phyloP scores from a whole-genome alignment of 2,113 vertebrate genomes.

The Tachycineta bicolor region DNA sequence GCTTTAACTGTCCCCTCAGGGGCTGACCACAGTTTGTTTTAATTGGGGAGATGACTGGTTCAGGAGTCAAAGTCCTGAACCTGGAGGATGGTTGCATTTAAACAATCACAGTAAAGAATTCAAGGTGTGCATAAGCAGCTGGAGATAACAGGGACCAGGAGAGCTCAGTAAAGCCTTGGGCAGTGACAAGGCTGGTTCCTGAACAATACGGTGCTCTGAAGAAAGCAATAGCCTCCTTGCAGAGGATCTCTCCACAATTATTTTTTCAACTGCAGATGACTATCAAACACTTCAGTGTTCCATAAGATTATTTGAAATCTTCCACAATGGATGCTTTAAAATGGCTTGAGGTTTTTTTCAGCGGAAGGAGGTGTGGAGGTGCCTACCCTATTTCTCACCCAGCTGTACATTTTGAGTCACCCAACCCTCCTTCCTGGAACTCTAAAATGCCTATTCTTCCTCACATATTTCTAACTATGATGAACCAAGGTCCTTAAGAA shows the following conservation, averaged over 20 bases:
- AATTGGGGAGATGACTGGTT: conserved; percentile 4
- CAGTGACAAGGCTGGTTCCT: not conserved
- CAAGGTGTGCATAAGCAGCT: not conserved
- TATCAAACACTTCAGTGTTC: not conserved
- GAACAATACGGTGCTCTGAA: not conserved
- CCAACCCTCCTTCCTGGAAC: not conserved
- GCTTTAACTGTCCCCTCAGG: not conserved
- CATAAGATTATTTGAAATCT: not conserved
- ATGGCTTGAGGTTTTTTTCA: not conserved
- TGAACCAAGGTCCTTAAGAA: not conserved
- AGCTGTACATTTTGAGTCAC: not conserved
- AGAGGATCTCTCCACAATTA: not conserved
- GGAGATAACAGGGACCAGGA: not conserved
- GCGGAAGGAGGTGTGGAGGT: not conserved
- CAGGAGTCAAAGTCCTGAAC: not conserved
- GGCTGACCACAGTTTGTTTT: not conserved
- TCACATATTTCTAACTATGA: not conserved
- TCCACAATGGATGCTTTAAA: not conserved
- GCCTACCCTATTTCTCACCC: not conserved
- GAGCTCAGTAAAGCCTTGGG: not conserved
- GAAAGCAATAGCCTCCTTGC: not conserved
- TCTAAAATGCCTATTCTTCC: not conserved
- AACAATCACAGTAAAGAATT: not conserved
- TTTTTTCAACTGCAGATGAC: not conserved
- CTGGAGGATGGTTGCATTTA: not conserved